These are phyloP conservation scores for Chrysina gloriosa DNA, from an alignment of 2,888 invertebrate genomes.

Conservation along the genomic window DNA sequence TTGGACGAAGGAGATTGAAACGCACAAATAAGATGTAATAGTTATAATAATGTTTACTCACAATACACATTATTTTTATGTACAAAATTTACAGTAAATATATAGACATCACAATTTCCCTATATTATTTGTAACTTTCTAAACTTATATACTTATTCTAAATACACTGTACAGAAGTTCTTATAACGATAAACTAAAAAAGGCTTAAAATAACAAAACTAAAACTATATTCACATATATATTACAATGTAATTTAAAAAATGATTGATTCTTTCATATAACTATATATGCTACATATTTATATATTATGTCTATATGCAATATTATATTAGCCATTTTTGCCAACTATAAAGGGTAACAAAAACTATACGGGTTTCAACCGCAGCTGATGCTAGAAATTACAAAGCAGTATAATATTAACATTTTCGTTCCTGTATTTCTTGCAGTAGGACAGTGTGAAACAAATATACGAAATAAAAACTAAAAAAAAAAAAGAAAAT, in stretches of 20 bases:
- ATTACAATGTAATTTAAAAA: slow-evolving; percentile 65
- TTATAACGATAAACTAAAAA: slow-evolving; percentile 38
- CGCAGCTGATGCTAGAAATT: slow-evolving; percentile 36
- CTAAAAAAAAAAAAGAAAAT: slow-evolving; percentile 48
- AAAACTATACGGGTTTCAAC: slow-evolving; percentile 48
- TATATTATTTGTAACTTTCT: slow-evolving; percentile 60
- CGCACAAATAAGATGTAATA: slow-evolving; percentile 61
- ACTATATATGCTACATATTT: slow-evolving; percentile 63
- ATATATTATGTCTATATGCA: slow-evolving; percentile 63
- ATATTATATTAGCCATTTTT: slow-evolving; percentile 62
- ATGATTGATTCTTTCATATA: slow-evolving; percentile 60
- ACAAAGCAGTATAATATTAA: slow-evolving; percentile 15
- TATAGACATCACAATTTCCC: slow-evolving; percentile 68
- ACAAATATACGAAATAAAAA: slow-evolving; percentile 46
- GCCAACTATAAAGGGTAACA: slow-evolving; percentile 65
- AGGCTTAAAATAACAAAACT: slow-evolving; percentile 60
- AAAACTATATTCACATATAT: slow-evolving; percentile 65
- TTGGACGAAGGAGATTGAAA: slow-evolving; percentile 23
- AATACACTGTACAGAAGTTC: slow-evolving; percentile 66
- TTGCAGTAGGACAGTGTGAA: slow-evolving; percentile 48
- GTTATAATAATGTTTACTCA: slow-evolving; percentile 67
- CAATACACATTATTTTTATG: slow-evolving; percentile 68
- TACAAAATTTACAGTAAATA: slow-evolving; percentile 68
- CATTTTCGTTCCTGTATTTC: slow-evolving; percentile 48
- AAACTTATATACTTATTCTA: slow-evolving; percentile 62